Percentiles rank a stretch among this genome's conserved stretches.
phyloP scores from a whole-genome alignment of 2,888 invertebrate genomes.

The Panzeria rudis region DNA sequence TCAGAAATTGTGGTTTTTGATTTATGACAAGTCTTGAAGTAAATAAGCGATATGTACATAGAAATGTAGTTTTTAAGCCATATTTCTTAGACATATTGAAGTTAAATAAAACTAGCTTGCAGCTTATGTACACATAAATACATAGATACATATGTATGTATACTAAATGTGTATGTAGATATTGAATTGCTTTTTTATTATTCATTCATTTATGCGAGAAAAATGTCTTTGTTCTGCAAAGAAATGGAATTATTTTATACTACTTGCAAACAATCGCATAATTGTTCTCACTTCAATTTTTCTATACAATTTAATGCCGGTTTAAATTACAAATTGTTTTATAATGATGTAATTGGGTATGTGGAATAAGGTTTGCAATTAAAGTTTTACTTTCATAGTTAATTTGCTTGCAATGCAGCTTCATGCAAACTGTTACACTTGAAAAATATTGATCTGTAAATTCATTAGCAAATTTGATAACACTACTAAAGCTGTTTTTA shows the following conservation, averaged over 20 bases:
- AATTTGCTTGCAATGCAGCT: conserved; percentile 45
- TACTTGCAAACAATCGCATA: conserved; percentile 7
- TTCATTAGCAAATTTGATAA: background rate
- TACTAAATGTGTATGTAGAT: background rate
- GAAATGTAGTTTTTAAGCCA: conserved; percentile 4
- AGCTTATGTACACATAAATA: background rate
- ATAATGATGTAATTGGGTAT: conserved; percentile 13
- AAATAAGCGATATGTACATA: background rate
- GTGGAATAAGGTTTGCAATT: conserved; percentile 38
- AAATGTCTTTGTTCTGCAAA: conserved; percentile 54
- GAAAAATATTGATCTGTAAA: background rate
- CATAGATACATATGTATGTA: background rate
- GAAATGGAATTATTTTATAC: conserved; percentile 37
- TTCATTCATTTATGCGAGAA: conserved; percentile 17
- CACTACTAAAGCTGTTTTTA: no score
- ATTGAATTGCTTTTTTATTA: conserved; percentile 13
- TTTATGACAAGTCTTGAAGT: background rate
- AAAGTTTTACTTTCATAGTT: conserved; percentile 31
- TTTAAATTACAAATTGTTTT: conserved; percentile 46
- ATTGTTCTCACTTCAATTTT: conserved; percentile 39
- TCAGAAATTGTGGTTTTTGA: background rate
- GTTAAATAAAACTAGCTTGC: conserved; percentile 25
- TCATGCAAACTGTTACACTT: conserved; percentile 40
- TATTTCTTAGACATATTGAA: conserved; percentile 31
- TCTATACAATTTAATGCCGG: conserved; percentile 21